Percentiles rank a stretch among this genome's conserved stretches.
phyloP scores from a whole-genome alignment of 2,888 invertebrate species.

The Agrotis segetum region DNA sequence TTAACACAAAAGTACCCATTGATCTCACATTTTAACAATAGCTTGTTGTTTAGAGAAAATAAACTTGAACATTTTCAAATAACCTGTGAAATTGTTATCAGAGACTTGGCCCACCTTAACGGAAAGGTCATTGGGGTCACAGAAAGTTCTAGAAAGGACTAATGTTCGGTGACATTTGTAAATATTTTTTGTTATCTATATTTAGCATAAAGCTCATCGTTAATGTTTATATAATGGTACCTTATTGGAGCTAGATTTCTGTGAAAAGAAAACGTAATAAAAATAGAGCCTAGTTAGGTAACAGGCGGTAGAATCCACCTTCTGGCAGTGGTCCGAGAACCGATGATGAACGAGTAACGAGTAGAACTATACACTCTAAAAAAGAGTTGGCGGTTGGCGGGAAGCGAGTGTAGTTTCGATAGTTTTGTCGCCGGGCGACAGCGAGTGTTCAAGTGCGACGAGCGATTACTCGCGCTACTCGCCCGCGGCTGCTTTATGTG shows the following conservation, averaged over 20 bases:
- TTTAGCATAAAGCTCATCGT: slow-evolving; percentile 13
- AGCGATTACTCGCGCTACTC: too few species aligned
- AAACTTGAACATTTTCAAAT: slow-evolving; percentile 13
- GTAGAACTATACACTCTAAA: too few species aligned
- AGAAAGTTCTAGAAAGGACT: slow-evolving; percentile 21
- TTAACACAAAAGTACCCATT: not conserved
- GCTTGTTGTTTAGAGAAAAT: not conserved
- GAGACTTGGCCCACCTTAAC: slow-evolving; percentile 4
- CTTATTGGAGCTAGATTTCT: not conserved
- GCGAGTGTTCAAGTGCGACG: too few species aligned
- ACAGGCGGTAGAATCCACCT: too few species aligned
- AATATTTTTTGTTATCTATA: slow-evolving; percentile 10
- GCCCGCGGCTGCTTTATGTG: too few species aligned
- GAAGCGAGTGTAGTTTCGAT: too few species aligned
- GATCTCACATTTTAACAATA: slow-evolving; percentile 10
- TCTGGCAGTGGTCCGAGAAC: too few species aligned
- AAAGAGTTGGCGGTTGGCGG: too few species aligned
- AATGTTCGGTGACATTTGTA: slow-evolving; percentile 28
- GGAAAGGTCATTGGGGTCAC: slow-evolving; percentile 22
- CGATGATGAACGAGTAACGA: too few species aligned
- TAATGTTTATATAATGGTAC: slow-evolving; percentile 22
- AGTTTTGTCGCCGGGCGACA: too few species aligned
- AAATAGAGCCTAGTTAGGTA: too few species aligned
- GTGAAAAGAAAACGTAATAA: too few species aligned
- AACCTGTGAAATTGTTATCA: slow-evolving; percentile 8